These are phyloP conservation scores for Erebia ligea DNA, from an alignment of 2,888 invertebrate genomes.

Conservation along the genomic window DNA sequence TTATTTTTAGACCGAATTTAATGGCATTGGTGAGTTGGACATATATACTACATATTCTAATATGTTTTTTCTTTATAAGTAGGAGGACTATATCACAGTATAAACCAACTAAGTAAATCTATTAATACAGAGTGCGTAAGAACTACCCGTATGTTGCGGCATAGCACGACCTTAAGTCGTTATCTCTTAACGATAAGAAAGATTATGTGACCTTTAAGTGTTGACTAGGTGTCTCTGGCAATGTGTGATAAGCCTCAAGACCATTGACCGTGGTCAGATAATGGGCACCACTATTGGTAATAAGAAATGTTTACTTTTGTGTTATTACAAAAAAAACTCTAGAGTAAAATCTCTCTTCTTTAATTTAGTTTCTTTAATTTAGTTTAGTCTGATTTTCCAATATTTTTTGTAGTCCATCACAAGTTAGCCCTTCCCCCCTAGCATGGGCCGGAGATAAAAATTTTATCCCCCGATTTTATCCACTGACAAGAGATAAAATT, in stretches of 20 bases:
- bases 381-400: too few relatives aligned
- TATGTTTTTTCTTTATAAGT: too few relatives aligned
- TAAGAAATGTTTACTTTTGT: background rate
- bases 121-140: constrained; percentile 36
- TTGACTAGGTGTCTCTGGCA: constrained; percentile 67
- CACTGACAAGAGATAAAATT: too few relatives aligned
- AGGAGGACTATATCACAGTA: background rate
- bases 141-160: constrained; percentile 59
- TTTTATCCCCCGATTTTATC: too few relatives aligned
- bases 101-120: background rate
- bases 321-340: too few relatives aligned
- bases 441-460: too few relatives aligned
- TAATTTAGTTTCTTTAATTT: too few relatives aligned
- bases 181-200: constrained; percentile 73
- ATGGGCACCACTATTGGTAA: constrained; percentile 25
- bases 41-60: background rate
- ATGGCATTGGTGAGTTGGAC: constrained; percentile 6
- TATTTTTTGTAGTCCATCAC: too few relatives aligned
- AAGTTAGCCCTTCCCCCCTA: too few relatives aligned
- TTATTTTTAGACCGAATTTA: constrained; percentile 29
- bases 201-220: constrained; percentile 77
- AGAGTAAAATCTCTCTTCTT: too few relatives aligned
- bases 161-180: constrained; percentile 70
- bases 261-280: constrained; percentile 74
- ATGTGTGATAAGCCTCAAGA: constrained; percentile 66